These are phyloP conservation scores for Dreissena rostriformis DNA, from an alignment of 1,140 invertebrate genomes.

Conservation along the genomic window DNA sequence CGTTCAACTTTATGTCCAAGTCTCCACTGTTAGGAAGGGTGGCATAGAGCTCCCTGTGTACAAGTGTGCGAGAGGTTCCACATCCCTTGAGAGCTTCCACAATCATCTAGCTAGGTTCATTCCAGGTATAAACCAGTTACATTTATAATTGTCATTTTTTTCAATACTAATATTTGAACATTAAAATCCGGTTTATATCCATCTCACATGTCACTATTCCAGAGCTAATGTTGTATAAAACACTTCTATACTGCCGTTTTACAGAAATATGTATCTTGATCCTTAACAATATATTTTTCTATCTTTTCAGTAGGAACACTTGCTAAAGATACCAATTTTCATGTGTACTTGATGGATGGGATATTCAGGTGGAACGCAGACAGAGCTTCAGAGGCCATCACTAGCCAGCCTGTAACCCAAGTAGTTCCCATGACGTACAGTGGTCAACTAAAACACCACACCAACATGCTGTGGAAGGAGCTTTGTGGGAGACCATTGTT, in stretches of 20 bases:
- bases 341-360: constrained; percentile 61
- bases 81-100: constrained; percentile 60
- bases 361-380: constrained; percentile 62
- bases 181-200: too few species aligned
- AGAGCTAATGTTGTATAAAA: too few species aligned
- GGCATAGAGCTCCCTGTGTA: constrained; percentile 45
- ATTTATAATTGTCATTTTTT: too few species aligned
- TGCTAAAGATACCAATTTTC: constrained; percentile 58
- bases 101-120: constrained; percentile 63
- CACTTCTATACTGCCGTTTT: too few species aligned
- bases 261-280: neutral
- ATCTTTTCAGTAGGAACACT: constrained; percentile 47
- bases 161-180: too few species aligned
- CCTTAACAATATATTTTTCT: neutral
- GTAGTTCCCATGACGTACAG: constrained; percentile 41
- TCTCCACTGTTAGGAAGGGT: constrained; percentile 55
- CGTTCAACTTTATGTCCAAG: constrained; percentile 59
- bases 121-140: constrained; percentile 53
- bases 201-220: too few species aligned
- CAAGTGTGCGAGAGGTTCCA: constrained; percentile 53
- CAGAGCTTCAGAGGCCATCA: constrained; percentile 30
- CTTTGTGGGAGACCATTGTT: constrained; percentile 41
- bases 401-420: neutral
- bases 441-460: constrained; percentile 38
- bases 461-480: constrained; percentile 53